Conservation (phyloP, 2,113 vertebrate genomes). For the Nothocercus nigrocapillus region DNA sequence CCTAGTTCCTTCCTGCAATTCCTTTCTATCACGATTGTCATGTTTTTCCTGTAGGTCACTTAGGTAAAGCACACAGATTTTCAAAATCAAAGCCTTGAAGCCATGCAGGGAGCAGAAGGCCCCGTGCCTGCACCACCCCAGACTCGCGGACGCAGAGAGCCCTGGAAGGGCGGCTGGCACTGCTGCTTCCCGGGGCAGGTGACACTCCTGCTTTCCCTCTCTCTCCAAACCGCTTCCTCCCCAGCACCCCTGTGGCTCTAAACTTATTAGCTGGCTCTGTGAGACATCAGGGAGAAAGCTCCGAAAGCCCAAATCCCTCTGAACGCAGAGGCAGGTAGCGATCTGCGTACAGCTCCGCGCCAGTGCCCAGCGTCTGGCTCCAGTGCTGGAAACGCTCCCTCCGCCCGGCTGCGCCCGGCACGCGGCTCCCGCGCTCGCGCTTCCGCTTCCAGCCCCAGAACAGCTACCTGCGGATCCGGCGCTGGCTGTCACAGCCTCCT, state of each 20-base stretch:
- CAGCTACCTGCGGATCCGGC: not conserved
- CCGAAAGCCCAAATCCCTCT: not conserved
- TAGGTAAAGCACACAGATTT: conserved; percentile 2
- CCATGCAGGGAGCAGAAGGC: not conserved
- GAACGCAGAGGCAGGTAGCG: not conserved
- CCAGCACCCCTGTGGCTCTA: not conserved
- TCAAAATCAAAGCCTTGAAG: conserved; percentile 18
- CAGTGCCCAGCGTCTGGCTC: not conserved
- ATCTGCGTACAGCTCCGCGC: not conserved
- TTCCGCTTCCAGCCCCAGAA: conserved; percentile 5
- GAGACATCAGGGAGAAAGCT: not conserved
- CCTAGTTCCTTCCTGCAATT: not conserved
- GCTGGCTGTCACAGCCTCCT: not conserved
- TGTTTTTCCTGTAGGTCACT: conserved; percentile 17
- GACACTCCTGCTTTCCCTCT: not conserved
- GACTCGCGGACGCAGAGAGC: not conserved
- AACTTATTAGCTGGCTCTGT: not conserved
- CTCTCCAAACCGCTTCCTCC: not conserved
- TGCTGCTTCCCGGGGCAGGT: not conserved
- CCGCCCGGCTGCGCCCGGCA: not conserved
- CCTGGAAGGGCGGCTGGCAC: conserved; percentile 11
- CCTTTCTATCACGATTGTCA: not conserved
- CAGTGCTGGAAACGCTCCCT: not conserved
- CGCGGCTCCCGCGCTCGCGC: not conserved
- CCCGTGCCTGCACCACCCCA: not conserved